Percentiles rank a stretch among this genome's conserved stretches.
These are phyloP conservation scores for Hycleus phaleratus DNA, from an alignment of 1,140 invertebrate genomes.

Conservation along the genomic window DNA sequence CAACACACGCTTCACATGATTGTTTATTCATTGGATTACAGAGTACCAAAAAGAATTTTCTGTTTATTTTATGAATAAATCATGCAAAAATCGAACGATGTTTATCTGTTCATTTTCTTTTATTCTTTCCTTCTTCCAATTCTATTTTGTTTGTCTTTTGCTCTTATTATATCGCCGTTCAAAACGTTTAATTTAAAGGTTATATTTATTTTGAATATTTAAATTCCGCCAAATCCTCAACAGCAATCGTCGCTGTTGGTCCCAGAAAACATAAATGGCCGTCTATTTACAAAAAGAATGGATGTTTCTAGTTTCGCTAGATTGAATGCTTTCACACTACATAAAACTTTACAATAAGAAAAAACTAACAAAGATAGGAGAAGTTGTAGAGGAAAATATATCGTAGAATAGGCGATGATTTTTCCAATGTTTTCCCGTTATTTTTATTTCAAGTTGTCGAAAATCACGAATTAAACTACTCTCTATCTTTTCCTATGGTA, in stretches of 20 bases:
- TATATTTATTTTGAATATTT: conserved; percentile 11
- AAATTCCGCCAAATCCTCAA: conserved; percentile 1
- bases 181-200: conserved; percentile 3
- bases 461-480: too few relatives aligned
- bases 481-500: too few relatives aligned
- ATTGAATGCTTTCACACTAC: conserved; percentile 10
- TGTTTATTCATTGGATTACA: conserved; percentile 16
- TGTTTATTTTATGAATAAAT: conserved; percentile 18
- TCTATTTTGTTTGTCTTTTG: neutral
- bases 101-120: neutral
- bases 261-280: neutral
- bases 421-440: too few relatives aligned
- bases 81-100: conserved; percentile 11
- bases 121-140: neutral
- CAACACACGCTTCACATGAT: conserved; percentile 12
- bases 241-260: neutral
- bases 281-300: conserved; percentile 11
- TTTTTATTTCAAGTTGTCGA: too few relatives aligned
- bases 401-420: too few relatives aligned
- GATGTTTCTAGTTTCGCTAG: conserved; percentile 8
- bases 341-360: conserved; percentile 1
- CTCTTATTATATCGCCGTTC: conserved; percentile 2
- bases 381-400: too few relatives aligned
- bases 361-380: neutral
- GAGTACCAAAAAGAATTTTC: conserved; percentile 15